These are phyloP conservation scores for Ctenochaetus hawaiiensis DNA, from an alignment of 2,797 vertebrate genomes.

Conservation along the genomic window DNA sequence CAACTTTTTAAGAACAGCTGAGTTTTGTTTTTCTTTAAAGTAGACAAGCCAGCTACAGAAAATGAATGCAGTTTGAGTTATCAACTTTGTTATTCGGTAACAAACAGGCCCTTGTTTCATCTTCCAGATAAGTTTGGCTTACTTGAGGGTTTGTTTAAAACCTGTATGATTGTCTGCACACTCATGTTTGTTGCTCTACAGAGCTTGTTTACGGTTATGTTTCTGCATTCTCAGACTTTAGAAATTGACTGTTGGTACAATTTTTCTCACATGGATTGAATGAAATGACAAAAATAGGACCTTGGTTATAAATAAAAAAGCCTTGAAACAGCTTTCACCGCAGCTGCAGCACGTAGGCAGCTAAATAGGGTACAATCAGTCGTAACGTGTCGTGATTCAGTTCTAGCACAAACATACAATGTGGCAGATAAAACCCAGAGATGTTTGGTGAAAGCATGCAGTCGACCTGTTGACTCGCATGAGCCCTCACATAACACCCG, in stretches of 20 bases:
- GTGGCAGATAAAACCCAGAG: conserved; percentile 13
- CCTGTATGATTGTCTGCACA: not conserved
- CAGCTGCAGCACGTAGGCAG: not conserved
- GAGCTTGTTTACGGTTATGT: not conserved
- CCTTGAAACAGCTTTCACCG: not conserved
- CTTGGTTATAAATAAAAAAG: not conserved
- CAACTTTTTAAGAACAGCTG: no score
- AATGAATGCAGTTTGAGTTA: no score
- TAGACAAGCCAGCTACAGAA: no score
- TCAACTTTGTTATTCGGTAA: no score
- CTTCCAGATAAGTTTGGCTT: no score
- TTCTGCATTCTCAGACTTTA: not conserved
- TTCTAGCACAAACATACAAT: conserved; percentile 8
- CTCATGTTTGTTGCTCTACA: not conserved
- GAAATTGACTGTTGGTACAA: not conserved
- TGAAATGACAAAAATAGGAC: not conserved
- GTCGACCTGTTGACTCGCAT: conserved; percentile 48
- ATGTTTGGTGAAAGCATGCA: conserved; percentile 43
- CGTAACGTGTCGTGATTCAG: conserved; percentile 14
- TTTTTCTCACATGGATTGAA: not conserved
- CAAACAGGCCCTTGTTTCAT: no score
- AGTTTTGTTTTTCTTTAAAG: no score
- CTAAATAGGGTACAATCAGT: not conserved
- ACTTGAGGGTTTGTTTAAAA: not conserved
- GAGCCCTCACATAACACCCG: conserved; percentile 46